These are phyloP conservation scores for Drosophila cardini DNA, from an alignment of 1,140 invertebrate genomes.

Conservation along the genomic window DNA sequence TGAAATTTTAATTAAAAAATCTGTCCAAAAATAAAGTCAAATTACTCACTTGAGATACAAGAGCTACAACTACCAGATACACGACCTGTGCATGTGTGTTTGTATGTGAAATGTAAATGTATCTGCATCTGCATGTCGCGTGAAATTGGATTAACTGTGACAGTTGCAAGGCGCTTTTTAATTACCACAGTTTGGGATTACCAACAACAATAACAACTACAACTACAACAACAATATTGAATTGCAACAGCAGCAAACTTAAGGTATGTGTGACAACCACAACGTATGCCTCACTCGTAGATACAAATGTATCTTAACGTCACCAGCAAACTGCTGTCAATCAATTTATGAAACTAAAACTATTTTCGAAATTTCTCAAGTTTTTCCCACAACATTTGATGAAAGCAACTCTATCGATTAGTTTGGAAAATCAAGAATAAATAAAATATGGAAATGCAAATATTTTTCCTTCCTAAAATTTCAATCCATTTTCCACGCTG, in stretches of 20 bases:
- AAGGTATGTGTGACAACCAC: constrained; percentile 34
- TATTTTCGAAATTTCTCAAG: constrained; percentile 4
- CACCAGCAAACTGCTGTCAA: constrained; percentile 12
- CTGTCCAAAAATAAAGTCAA: constrained; percentile 76
- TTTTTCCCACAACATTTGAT: background rate
- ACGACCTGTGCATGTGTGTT: constrained; percentile 12
- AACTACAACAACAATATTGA: background rate
- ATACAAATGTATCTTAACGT: constrained; percentile 36
- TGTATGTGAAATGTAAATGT: constrained; percentile 40
- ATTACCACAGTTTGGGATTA: constrained; percentile 74
- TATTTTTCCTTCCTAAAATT: background rate
- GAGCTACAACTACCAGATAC: background rate
- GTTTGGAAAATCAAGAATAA: background rate
- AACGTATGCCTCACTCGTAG: constrained; percentile 4
- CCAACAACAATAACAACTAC: constrained; percentile 40
- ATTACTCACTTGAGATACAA: constrained; percentile 50
- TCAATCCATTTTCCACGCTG: constrained; percentile 9
- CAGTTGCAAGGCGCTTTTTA: constrained; percentile 76
- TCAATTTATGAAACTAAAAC: constrained; percentile 10
- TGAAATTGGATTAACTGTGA: constrained; percentile 77
- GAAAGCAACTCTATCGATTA: constrained; percentile 10
- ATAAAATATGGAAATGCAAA: background rate
- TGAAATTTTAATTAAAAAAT: constrained; percentile 83
- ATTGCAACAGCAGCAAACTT: constrained; percentile 29
- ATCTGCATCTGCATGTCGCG: constrained; percentile 48